Percentiles rank a stretch among this genome's conserved stretches.
These are phyloP conservation scores for Oscarella lobularis DNA, from an alignment of 37 sponge, comb jelly and placozoan species.

Conservation along the genomic window DNA sequence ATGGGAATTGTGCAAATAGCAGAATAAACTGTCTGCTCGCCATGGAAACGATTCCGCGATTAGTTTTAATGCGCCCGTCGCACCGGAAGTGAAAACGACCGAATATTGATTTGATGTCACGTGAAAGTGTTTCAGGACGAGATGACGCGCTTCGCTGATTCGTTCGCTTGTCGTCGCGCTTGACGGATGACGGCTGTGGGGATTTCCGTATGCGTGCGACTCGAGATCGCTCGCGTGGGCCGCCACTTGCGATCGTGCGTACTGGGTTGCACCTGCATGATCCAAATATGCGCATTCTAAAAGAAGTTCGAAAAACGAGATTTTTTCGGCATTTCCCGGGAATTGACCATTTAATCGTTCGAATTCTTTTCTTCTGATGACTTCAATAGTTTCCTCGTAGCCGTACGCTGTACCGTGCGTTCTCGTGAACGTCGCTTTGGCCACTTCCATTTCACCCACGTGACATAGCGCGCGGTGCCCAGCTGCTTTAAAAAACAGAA, in stretches of 20 bases:
- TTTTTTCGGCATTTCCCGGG: too few species aligned
- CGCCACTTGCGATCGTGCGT: slow-evolving; percentile 49
- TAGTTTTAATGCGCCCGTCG: slow-evolving; percentile 66
- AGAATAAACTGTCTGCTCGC: slow-evolving; percentile 48
- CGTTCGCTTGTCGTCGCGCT: slow-evolving; percentile 31
- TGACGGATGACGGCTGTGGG: slow-evolving; percentile 59
- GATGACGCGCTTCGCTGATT: slow-evolving; percentile 41
- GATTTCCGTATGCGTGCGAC: slow-evolving; percentile 68
- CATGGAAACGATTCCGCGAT: slow-evolving; percentile 66
- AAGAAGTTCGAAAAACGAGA: too few species aligned
- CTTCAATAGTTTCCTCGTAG: too few species aligned
- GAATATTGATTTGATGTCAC: slow-evolving; percentile 39
- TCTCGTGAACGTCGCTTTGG: too few species aligned
- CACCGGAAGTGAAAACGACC: slow-evolving; percentile 71
- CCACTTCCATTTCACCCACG: too few species aligned
- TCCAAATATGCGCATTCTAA: slow-evolving; percentile 81
- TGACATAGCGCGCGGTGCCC: too few species aligned
- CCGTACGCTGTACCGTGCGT: too few species aligned
- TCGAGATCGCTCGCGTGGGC: slow-evolving; percentile 33
- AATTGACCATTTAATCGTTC: too few species aligned
- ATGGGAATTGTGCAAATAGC: slow-evolving; percentile 82
- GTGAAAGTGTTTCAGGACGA: slow-evolving; percentile 46
- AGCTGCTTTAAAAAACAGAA: too few species aligned
- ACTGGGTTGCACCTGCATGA: slow-evolving; percentile 77
- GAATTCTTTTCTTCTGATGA: too few species aligned